phyloP scores from a whole-genome alignment of 1,140 invertebrate genomes.

The Sinella curviseta region DNA sequence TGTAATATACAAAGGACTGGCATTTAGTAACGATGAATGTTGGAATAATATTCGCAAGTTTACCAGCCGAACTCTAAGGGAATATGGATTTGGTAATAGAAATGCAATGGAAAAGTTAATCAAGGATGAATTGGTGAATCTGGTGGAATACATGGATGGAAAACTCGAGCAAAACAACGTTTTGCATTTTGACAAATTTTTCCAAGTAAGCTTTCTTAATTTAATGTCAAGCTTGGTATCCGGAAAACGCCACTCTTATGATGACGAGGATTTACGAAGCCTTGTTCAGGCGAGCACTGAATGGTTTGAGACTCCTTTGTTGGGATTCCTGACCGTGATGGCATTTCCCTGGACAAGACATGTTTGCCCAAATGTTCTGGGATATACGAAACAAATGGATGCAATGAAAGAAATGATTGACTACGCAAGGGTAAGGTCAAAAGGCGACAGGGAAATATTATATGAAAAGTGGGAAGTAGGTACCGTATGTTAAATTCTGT shows the following conservation, averaged over 20 bases:
- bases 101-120: background rate
- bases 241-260: background rate
- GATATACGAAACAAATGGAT: background rate
- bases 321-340: background rate
- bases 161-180: background rate
- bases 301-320: background rate
- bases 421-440: background rate
- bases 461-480: background rate
- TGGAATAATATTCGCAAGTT: slow-evolving; percentile 5
- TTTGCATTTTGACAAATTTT: background rate
- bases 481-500: background rate
- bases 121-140: background rate
- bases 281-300: background rate
- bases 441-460: background rate
- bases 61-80: background rate
- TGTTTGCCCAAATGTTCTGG: background rate
- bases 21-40: background rate
- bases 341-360: slow-evolving; percentile 1
- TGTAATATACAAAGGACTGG: too few relatives aligned
- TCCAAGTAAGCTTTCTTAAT: background rate
- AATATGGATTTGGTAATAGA: slow-evolving; percentile 9
- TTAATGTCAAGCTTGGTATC: background rate
- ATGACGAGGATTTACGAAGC: background rate
- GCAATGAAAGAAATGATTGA: background rate
- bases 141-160: background rate